Evolutionary conservation across 2,888 invertebrate genomes (phyloP).

Genomic region (Diaprepes abbreviatus): DNA sequence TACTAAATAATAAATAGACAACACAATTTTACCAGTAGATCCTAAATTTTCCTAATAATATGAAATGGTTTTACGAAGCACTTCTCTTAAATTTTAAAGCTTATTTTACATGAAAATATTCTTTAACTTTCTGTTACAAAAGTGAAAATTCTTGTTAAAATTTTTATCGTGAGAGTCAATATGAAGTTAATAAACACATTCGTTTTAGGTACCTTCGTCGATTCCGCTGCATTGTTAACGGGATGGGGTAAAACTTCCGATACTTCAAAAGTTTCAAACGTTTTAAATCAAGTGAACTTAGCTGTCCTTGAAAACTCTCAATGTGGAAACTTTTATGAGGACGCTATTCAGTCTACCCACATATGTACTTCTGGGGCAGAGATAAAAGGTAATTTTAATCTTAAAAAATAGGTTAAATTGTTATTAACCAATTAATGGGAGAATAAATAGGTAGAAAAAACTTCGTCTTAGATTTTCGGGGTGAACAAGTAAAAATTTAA

Average conservation of each 20-base stretch:
- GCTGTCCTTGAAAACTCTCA: conserved; percentile 65
- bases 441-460: neutral
- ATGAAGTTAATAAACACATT: too few species aligned
- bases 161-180: neutral
- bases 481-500: too few species aligned
- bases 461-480: too few species aligned
- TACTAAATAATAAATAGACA: too few species aligned
- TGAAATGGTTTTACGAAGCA: too few species aligned
- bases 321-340: conserved; percentile 66
- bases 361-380: conserved; percentile 67
- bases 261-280: conserved; percentile 62
- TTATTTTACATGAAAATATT: too few species aligned
- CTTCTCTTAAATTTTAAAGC: too few species aligned
- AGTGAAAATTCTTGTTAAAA: too few species aligned
- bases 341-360: conserved; percentile 65
- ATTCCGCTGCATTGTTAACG: conserved; percentile 64
- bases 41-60: too few species aligned
- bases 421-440: too few species aligned
- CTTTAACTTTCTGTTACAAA: too few species aligned
- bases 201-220: conserved; percentile 58
- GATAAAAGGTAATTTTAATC: conserved; percentile 38
- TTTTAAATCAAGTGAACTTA: conserved; percentile 64
- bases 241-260: conserved; percentile 69
- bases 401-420: neutral
- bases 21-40: too few species aligned